Conservation (phyloP, 2,797 vertebrate species). For the Halcyon badia region DNA sequence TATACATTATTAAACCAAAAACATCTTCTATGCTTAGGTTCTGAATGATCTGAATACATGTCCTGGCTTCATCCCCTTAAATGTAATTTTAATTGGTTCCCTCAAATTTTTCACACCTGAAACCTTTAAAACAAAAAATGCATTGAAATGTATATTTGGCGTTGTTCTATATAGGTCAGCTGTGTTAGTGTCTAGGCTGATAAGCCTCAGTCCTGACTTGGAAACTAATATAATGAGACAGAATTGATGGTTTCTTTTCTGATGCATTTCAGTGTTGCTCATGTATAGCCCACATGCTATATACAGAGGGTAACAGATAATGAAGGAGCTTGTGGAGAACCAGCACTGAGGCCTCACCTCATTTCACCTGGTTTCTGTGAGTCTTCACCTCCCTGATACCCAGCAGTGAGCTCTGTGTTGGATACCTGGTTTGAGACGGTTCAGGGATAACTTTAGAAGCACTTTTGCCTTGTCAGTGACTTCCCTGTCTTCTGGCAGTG, state of each 20-base stretch:
- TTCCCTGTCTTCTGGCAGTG: not conserved
- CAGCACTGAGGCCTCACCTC: not conserved
- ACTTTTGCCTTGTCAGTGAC: not conserved
- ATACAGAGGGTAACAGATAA: not conserved
- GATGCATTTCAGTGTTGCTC: not conserved
- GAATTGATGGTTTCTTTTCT: not conserved
- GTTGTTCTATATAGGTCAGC: conserved; percentile 9
- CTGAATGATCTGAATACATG: not conserved
- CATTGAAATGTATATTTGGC: not conserved
- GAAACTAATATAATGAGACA: not conserved
- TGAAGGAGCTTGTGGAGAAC: not conserved
- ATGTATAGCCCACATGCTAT: not conserved
- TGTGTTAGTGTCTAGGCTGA: not conserved
- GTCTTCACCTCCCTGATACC: not conserved
- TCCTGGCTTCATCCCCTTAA: not conserved
- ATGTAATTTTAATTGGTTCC: not conserved
- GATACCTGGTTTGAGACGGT: not conserved
- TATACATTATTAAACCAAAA: not conserved
- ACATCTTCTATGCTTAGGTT: not conserved
- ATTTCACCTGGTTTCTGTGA: not conserved
- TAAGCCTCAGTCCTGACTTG: not conserved
- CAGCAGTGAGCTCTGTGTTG: not conserved
- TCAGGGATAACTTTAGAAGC: not conserved
- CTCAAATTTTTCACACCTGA: conserved; percentile 10
- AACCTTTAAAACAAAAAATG: not conserved